Conservation (phyloP, 2,888 invertebrate genomes). For the Melanargia galathea region DNA sequence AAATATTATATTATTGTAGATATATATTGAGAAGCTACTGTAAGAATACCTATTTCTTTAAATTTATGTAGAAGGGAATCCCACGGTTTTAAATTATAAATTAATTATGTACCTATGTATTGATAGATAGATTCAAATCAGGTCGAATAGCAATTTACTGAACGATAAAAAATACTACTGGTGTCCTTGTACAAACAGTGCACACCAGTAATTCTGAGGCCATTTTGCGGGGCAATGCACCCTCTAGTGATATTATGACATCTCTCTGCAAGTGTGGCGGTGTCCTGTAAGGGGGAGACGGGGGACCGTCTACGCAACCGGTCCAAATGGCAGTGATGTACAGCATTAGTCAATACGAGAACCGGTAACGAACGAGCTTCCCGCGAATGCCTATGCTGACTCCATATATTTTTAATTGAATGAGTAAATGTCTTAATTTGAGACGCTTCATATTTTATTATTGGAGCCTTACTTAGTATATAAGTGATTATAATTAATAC, state of each 20-base stretch:
- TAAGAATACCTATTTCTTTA: too few relatives aligned
- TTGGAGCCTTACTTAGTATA: background rate
- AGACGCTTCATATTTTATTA: slow-evolving; percentile 10
- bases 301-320: slow-evolving; percentile 61
- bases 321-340: slow-evolving; percentile 63
- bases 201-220: too few relatives aligned
- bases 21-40: too few relatives aligned
- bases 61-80: too few relatives aligned
- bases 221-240: background rate
- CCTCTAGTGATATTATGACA: background rate
- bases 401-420: slow-evolving; percentile 47
- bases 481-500: background rate
- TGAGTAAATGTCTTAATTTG: slow-evolving; percentile 43
- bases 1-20: too few relatives aligned
- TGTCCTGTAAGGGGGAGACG: slow-evolving; percentile 46
- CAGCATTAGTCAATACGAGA: slow-evolving; percentile 63
- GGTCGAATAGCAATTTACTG: too few relatives aligned
- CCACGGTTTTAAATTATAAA: too few relatives aligned
- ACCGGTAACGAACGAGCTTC: slow-evolving; percentile 56
- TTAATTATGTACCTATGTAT: too few relatives aligned
- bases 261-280: slow-evolving; percentile 38
- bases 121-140: too few relatives aligned
- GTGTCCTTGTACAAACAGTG: too few relatives aligned
- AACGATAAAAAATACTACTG: too few relatives aligned
- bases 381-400: slow-evolving; percentile 42